Conservation (phyloP, 1,140 invertebrate species). For the Olivierus martensii region DNA sequence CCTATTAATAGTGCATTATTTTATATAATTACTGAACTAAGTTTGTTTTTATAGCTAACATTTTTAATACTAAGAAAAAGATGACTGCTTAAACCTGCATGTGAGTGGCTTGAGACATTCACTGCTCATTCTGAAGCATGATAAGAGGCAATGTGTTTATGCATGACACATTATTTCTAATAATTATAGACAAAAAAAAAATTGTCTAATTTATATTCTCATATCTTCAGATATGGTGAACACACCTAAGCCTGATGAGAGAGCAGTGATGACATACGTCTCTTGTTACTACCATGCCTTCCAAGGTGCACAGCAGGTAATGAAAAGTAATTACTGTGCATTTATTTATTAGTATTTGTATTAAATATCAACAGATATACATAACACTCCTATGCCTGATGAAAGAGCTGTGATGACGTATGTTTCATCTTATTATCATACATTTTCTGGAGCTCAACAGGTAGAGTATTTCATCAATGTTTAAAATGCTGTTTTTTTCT, state of each 20-base stretch:
- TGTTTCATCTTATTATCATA: constrained; percentile 99
- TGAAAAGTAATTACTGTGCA: constrained; percentile 19
- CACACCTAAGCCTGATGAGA: constrained; percentile 93
- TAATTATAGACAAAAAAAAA: too few species aligned
- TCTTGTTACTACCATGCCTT: constrained; percentile 98
- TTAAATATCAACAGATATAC: constrained; percentile 63
- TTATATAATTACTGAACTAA: too few species aligned
- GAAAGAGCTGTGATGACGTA: constrained; percentile 99
- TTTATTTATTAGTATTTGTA: constrained; percentile 11
- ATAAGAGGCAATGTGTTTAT: too few species aligned
- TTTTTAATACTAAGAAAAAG: too few species aligned
- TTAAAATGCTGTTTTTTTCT: not conserved
- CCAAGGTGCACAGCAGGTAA: constrained; percentile 94
- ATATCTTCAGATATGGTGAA: constrained; percentile 81
- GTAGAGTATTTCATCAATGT: constrained; percentile 28
- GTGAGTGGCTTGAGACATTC: too few species aligned
- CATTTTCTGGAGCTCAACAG: constrained; percentile 99
- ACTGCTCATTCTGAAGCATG: too few species aligned
- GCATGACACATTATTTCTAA: too few species aligned
- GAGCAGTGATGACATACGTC: constrained; percentile 96
- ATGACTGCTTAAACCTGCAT: too few species aligned
- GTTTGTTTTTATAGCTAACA: too few species aligned
- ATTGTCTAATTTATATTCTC: not conserved
- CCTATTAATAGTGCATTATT: too few species aligned
- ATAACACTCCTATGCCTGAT: constrained; percentile 94